Evolutionary conservation across 1,140 invertebrate genomes (phyloP).

Genomic region (Anoplophora glabripennis): DNA sequence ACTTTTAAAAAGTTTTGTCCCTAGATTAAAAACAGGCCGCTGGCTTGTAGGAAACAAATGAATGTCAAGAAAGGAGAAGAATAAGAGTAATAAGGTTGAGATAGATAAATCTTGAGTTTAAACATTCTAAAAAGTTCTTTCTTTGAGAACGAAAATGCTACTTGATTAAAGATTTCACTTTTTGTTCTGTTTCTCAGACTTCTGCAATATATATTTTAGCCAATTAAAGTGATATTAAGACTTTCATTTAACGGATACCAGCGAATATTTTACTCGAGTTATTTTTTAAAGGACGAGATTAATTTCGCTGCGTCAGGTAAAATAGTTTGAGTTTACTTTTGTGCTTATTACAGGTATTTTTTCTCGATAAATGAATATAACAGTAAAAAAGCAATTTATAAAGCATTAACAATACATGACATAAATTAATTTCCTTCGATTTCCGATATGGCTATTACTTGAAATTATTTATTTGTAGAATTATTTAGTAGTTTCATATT

Average conservation of each 20-base stretch:
- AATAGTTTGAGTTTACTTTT: too few relatives aligned
- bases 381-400: too few relatives aligned
- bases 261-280: too few relatives aligned
- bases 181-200: slow-evolving; percentile 23
- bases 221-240: slow-evolving; percentile 18
- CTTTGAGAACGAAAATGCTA: slow-evolving; percentile 22
- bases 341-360: too few relatives aligned
- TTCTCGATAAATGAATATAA: too few relatives aligned
- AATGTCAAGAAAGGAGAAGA: slow-evolving; percentile 44
- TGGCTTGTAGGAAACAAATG: slow-evolving; percentile 46
- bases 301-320: too few relatives aligned
- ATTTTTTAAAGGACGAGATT: too few relatives aligned
- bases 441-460: too few relatives aligned
- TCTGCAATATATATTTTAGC: slow-evolving; percentile 22
- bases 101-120: slow-evolving; percentile 44
- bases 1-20: slow-evolving; percentile 43
- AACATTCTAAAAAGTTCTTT: slow-evolving; percentile 32
- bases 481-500: too few relatives aligned
- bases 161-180: slow-evolving; percentile 37
- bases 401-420: too few relatives aligned
- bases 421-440: too few relatives aligned
- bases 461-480: too few relatives aligned
- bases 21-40: slow-evolving; percentile 47
- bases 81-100: slow-evolving; percentile 45
- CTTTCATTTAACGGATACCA: slow-evolving; percentile 8